phyloP scores from a whole-genome alignment of 2,113 vertebrate genomes.

The Emydocephalus ijimae region DNA sequence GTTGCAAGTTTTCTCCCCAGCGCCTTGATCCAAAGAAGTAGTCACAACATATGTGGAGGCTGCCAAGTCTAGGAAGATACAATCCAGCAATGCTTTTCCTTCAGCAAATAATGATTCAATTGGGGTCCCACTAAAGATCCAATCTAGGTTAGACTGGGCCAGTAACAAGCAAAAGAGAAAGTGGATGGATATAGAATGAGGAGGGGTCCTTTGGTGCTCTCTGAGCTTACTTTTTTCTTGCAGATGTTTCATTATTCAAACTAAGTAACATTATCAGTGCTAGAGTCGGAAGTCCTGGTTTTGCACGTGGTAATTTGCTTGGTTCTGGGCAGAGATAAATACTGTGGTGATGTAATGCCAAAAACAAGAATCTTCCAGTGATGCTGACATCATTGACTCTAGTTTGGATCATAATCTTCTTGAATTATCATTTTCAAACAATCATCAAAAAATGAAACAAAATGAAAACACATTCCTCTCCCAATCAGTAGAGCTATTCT shows the following conservation, averaged over 20 bases:
- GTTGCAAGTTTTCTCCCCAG: background rate
- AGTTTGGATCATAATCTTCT: background rate
- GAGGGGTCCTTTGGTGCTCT: background rate
- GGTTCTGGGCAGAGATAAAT: background rate
- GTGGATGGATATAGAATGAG: too few species aligned
- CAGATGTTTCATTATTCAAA: background rate
- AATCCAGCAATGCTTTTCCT: background rate
- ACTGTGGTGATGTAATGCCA: background rate
- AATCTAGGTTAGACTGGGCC: background rate
- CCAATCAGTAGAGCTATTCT: background rate
- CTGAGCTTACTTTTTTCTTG: background rate
- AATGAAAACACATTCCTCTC: background rate
- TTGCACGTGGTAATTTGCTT: background rate
- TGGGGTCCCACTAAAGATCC: background rate
- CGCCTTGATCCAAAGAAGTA: background rate
- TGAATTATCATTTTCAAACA: background rate
- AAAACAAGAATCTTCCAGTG: background rate
- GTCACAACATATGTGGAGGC: background rate
- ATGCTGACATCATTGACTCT: background rate
- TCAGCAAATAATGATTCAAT: background rate
- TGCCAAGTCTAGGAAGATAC: background rate
- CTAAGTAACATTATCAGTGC: background rate
- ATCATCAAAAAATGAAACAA: background rate
- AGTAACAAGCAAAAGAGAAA: background rate
- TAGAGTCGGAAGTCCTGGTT: background rate